These are phyloP conservation scores for Caenorhabditis macrosperma DNA, from an alignment of 2,888 invertebrate species.

Conservation along the genomic window DNA sequence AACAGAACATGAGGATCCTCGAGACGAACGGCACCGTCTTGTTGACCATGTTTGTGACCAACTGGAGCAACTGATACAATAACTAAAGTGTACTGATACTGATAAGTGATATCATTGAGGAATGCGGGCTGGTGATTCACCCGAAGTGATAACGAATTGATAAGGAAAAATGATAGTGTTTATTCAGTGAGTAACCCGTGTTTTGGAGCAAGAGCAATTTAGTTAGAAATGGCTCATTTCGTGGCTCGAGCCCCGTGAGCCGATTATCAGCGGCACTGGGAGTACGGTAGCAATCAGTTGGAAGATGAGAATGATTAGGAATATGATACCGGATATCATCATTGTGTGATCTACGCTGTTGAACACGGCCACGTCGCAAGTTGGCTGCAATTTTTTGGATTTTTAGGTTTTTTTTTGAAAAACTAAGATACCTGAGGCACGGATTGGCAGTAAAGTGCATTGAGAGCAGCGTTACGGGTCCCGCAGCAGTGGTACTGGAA, in stretches of 20 bases:
- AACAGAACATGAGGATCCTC: constrained; percentile 14
- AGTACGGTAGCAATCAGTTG: constrained; percentile 13
- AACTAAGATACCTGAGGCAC: neutral
- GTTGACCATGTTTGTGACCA: constrained; percentile 13
- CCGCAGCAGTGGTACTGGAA: constrained; percentile 39
- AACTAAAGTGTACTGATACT: neutral
- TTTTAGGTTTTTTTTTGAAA: neutral
- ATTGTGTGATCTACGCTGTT: constrained; percentile 36
- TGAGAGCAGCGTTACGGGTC: constrained; percentile 3
- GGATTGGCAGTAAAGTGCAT: constrained; percentile 8
- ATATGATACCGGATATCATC: constrained; percentile 39
- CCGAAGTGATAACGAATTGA: constrained; percentile 5
- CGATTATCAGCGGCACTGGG: constrained; percentile 23
- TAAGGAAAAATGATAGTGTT: constrained; percentile 2
- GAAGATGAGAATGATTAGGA: constrained; percentile 23
- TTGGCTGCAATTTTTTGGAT: constrained; percentile 6
- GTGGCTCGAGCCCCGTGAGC: neutral
- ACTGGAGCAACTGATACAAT: too few relatives aligned
- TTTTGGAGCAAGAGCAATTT: constrained; percentile 1
- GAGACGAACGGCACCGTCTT: constrained; percentile 27
- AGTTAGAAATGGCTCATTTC: too few relatives aligned
- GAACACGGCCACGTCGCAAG: constrained; percentile 34
- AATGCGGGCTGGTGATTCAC: constrained; percentile 12
- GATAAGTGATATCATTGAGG: constrained; percentile 26
- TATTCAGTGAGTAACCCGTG: constrained; percentile 45